A percentile compares a stretch with the other conserved stretches of the same genome.
Evolutionary conservation across 2,113 vertebrate genomes (phyloP).

Genomic region (Bolborhynchus lineola): DNA sequence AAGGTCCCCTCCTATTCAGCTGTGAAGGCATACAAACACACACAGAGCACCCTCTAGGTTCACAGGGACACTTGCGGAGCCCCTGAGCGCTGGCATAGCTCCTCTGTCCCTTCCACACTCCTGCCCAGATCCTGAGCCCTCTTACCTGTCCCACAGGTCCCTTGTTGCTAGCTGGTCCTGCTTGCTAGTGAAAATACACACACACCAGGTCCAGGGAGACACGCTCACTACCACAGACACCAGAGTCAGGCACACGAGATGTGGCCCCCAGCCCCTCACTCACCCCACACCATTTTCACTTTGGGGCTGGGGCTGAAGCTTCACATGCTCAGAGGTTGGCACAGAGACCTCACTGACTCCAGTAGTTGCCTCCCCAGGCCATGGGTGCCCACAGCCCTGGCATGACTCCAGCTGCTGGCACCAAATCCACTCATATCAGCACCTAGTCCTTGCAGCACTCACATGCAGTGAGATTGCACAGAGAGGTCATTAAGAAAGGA

Average conservation of each 20-base stretch:
- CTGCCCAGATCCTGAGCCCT: background rate
- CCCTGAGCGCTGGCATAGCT: background rate
- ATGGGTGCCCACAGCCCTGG: background rate
- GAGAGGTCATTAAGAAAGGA: background rate
- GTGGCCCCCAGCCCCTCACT: background rate
- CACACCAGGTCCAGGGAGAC: rapidly evolving
- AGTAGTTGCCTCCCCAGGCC: background rate
- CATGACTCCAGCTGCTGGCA: background rate
- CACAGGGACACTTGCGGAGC: rapidly evolving
- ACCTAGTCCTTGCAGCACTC: background rate
- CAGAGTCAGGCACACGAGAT: rapidly evolving
- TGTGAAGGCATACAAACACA: background rate
- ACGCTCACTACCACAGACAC: rapidly evolving
- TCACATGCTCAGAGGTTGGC: rapidly evolving
- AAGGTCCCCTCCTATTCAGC: background rate
- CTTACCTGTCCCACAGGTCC: background rate
- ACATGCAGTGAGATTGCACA: no score
- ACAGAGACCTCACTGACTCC: background rate
- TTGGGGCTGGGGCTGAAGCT: rapidly evolving
- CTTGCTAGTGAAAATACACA: rapidly evolving
- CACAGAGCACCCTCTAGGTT: background rate
- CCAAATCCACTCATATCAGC: background rate
- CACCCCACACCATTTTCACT: rapidly evolving
- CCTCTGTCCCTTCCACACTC: background rate
- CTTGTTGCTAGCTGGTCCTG: rapidly evolving